These are phyloP conservation scores for Lepidotrigona ventralis DNA, from an alignment of 1,140 invertebrate genomes.

Conservation along the genomic window DNA sequence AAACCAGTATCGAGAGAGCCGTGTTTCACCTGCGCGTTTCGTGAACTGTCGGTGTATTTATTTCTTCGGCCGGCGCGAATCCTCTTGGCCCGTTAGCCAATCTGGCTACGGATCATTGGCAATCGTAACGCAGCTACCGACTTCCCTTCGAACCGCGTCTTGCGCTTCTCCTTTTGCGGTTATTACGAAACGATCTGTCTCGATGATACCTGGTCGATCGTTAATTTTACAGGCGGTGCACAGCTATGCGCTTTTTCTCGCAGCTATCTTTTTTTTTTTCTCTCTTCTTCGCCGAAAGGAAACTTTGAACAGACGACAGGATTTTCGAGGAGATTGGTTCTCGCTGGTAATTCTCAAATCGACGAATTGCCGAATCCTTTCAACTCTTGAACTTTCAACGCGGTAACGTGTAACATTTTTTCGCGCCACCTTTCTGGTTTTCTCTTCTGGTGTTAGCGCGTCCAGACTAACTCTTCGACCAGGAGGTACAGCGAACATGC, in stretches of 20 bases:
- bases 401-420: constrained; percentile 1
- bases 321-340: background rate
- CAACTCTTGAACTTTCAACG: background rate
- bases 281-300: background rate
- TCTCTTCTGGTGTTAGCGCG: background rate
- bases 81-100: background rate
- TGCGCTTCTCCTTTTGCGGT: constrained; percentile 12
- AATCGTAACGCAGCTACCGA: constrained; percentile 30
- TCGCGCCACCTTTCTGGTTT: background rate
- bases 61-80: constrained; percentile 37
- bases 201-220: constrained; percentile 16
- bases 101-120: background rate
- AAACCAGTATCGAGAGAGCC: background rate
- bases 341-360: background rate
- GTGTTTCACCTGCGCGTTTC: constrained; percentile 51
- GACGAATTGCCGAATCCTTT: background rate
- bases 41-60: constrained; percentile 62
- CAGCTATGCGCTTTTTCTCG: background rate
- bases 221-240: constrained; percentile 22
- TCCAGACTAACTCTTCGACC: background rate
- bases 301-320: background rate
- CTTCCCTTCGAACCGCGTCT: background rate
- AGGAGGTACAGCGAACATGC: background rate
- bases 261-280: background rate
- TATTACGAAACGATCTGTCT: constrained; percentile 34